Percentiles rank a stretch among this genome's conserved stretches.
Conservation (phyloP, 2,888 invertebrate genomes). For the Pachymerium ferrugineum region DNA sequence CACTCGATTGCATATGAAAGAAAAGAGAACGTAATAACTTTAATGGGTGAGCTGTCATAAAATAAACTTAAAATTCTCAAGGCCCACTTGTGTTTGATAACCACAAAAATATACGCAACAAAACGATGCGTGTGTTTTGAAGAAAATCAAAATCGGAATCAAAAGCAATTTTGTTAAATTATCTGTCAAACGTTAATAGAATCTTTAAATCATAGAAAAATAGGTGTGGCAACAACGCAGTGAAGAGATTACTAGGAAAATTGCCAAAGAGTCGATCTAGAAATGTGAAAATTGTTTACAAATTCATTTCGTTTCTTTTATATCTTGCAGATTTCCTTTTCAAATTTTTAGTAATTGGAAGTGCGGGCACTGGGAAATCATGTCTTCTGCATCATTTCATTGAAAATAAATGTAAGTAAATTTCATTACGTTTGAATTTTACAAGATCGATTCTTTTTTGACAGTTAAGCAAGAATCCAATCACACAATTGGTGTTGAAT, state of each 20-base stretch:
- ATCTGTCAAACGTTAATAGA: no score
- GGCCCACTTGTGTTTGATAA: neutral
- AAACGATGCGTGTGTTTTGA: neutral
- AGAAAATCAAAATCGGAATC: neutral
- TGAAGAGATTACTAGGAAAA: neutral
- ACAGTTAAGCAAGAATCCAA: conserved; percentile 75
- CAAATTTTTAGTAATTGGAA: conserved; percentile 78
- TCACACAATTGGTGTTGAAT: conserved; percentile 80
- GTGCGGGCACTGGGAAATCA: conserved; percentile 77
- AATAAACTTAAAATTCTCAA: neutral
- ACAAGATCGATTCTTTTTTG: neutral
- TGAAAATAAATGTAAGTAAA: conserved; percentile 72
- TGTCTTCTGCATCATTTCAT: conserved; percentile 77
- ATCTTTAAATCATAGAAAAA: no score
- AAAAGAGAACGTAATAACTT: no score
- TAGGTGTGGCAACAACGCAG: neutral
- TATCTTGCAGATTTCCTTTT: conserved; percentile 67
- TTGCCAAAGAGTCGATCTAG: neutral
- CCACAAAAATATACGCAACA: neutral
- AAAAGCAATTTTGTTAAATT: neutral
- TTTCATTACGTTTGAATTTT: neutral
- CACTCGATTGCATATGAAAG: no score
- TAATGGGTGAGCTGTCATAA: neutral
- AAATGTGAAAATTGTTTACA: no score
- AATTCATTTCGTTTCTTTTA: no score